Base-by-base conservation (phyloP, 1,140 invertebrate species). In the Brachionus koreanus region DNA sequence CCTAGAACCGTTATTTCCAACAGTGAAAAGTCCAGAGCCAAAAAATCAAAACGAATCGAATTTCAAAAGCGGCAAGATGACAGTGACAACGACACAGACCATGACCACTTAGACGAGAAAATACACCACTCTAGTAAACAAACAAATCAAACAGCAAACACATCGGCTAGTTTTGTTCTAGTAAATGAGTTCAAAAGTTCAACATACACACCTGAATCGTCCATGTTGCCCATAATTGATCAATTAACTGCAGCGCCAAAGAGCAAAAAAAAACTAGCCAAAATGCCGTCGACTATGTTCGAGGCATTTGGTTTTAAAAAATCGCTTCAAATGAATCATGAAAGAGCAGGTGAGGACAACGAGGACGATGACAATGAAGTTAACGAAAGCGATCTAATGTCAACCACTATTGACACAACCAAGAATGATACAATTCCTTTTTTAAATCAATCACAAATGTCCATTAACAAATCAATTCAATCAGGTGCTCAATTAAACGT, bases 371-470 rank as follows among this genome's bases (percentile, higher is more conserved):
- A 74, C n/a, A 13, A 72, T 23, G 13, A 72, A 43, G 35, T 72
- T 0, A 19, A 72, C 43, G 39, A 39, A 23, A 23, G 25, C 5
- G 37, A 46, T 19, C 43, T 74, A 43, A 79, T 79, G 61, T 79
- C 76, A 2, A 79, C 39, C 19, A 79, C 76, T 9, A 79, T 79
- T 12, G 76, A 79, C 37, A 61, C 76, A 12, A 79, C 49, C 6
- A 79, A 79, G 25, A 79, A 79, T 25, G 76, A 79, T 9, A 79
- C 76, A 16, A 79, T 79, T 16, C 61, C 76, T 5, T 79, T 79
- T 65, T 43, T 79, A 29, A 79, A 65, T 29, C 76, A 79, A n/a
- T 79, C 76, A 12, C 76, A 79, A 13, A 79, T 79, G 35, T 79
- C 76, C 2, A 29, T 79, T 0, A 79, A 65, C 29, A 61, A 79